These are phyloP conservation scores for Oxyteleia sp. DNA, from an alignment of 2,888 invertebrate species.

Conservation along the genomic window DNA sequence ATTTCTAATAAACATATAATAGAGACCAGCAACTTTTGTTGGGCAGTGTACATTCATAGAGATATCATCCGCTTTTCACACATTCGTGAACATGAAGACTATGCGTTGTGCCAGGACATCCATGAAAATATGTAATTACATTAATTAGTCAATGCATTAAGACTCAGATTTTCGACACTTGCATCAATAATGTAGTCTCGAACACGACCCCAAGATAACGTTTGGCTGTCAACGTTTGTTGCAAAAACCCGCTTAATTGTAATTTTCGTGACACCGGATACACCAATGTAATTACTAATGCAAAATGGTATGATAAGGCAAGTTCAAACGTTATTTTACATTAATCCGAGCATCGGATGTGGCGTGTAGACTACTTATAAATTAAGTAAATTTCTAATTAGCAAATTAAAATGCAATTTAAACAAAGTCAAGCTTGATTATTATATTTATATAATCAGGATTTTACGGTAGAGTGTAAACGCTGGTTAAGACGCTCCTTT, in stretches of 20 bases:
- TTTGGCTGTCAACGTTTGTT: too few species aligned
- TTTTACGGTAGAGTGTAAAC: too few species aligned
- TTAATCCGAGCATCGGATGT: slow-evolving; percentile 30
- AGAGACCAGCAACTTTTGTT: not conserved
- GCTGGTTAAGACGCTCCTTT: not conserved
- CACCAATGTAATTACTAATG: slow-evolving; percentile 32
- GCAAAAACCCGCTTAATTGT: too few species aligned
- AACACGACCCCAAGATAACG: too few species aligned
- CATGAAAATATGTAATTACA: slow-evolving; percentile 38
- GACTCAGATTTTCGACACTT: slow-evolving; percentile 10
- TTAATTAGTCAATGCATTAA: slow-evolving; percentile 32
- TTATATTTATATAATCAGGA: too few species aligned
- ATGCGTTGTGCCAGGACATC: slow-evolving; percentile 25
- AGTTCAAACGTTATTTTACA: slow-evolving; percentile 32
- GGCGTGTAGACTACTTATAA: slow-evolving; percentile 34
- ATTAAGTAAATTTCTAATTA: slow-evolving; percentile 55
- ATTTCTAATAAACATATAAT: too few species aligned
- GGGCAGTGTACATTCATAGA: not conserved
- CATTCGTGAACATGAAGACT: slow-evolving; percentile 46
- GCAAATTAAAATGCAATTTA: slow-evolving; percentile 52
- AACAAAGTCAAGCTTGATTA: too few species aligned
- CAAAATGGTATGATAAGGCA: slow-evolving; percentile 37
- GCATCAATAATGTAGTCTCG: too few species aligned
- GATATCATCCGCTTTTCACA: slow-evolving; percentile 58
- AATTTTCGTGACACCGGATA: slow-evolving; percentile 22